Evolutionary conservation across 2,888 invertebrate genomes (phyloP), one percentile per base, ranked within the genome.

Genomic region (Eledona agricola): DNA sequence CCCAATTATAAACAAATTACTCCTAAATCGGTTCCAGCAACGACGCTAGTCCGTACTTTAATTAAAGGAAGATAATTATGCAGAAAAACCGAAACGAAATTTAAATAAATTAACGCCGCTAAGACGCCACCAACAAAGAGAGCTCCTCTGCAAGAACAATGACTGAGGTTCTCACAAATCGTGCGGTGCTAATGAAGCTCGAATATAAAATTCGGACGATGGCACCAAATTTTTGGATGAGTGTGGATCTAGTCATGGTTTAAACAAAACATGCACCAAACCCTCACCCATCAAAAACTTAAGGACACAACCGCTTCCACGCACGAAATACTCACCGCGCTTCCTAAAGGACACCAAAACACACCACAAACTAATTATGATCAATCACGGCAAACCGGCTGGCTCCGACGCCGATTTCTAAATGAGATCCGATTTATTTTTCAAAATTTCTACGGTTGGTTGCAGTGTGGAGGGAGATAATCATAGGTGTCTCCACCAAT

Each of bases 181-280:
- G n/a, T n/a, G n/a, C n/a, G n/a, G n/a, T n/a, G n/a, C n/a, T n/a
- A n/a, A n/a, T n/a, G n/a, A n/a, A n/a, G n/a, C n/a, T n/a, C n/a
- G n/a, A n/a, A n/a, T n/a, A 32, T 19, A 26, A 9, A 23, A 17
- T 13, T 15, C 9, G 16, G 46, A 34, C 20, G 50, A 46, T n/a
- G 9, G 12, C 37, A 51, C 51, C 55, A 52, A 51, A 51, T 83
- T 84, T 83, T 81, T 86, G 85, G 86, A 86, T 86, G 85, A 86
- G 86, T 86, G 85, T 86, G 86, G 86, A 86, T 86, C 86, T 86
- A 86, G 86, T 86, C 86, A 86, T 85, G 86, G 79, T 78, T 78
- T 55, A 64, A 72, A 66, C 67, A 65, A 63, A 79, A 85, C 85
- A 85, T 85, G 85, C 81, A 85, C 85, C 82, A 84, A 83, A 85